Conservation (phyloP, 2,113 vertebrate genomes). For the Phycodurus eques region DNA sequence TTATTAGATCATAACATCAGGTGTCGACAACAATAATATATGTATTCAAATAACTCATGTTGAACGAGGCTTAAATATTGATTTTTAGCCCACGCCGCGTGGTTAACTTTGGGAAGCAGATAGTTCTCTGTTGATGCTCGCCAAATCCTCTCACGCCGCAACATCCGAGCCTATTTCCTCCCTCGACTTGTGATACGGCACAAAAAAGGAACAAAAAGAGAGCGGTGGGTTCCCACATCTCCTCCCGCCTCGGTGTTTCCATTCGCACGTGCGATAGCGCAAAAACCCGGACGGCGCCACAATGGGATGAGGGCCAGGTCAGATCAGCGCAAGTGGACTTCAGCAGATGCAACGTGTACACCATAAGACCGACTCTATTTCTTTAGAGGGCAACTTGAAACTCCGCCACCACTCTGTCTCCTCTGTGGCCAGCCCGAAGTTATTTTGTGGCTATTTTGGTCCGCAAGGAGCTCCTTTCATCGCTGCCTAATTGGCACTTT, state of each 20-base stretch:
- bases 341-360: not conserved
- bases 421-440: slow-evolving; percentile 21
- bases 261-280: slow-evolving; percentile 24
- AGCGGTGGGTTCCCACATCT: not conserved
- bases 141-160: not conserved
- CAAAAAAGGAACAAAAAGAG: too few species aligned
- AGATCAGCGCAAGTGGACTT: not conserved
- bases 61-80: too few species aligned
- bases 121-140: not conserved
- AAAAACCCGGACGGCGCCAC: slow-evolving; percentile 27
- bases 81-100: not conserved
- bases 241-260: slow-evolving; percentile 28
- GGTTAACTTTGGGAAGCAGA: not conserved
- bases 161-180: not conserved
- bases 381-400: slow-evolving; percentile 13
- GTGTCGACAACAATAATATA: too few species aligned
- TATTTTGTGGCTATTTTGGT: slow-evolving; percentile 23
- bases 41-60: too few species aligned
- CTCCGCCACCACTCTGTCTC: slow-evolving; percentile 1
- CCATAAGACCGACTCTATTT: not conserved
- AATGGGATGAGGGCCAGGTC: slow-evolving; percentile 33
- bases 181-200: not conserved
- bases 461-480: slow-evolving; percentile 22
- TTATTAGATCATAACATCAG: too few species aligned
- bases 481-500: slow-evolving; percentile 37